Conservation (phyloP, 2,113 vertebrate genomes). For the Epinephelus lanceolatus region DNA sequence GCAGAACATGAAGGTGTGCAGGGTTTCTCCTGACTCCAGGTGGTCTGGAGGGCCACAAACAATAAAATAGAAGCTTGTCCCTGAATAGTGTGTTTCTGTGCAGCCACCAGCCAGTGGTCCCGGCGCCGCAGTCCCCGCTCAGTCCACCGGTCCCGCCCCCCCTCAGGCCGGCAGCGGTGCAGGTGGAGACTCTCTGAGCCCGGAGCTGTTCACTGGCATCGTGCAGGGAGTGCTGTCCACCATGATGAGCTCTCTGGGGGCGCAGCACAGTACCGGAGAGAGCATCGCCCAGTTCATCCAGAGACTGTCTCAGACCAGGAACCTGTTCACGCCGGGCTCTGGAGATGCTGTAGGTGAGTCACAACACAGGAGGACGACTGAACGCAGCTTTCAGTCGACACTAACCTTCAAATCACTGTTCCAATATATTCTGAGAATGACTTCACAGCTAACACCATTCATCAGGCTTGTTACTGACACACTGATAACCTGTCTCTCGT, state of each 20-base stretch:
- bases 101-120: slow-evolving; percentile 50
- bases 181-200: slow-evolving; percentile 81
- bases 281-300: slow-evolving; percentile 92
- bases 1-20: neutral
- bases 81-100: slow-evolving; percentile 4
- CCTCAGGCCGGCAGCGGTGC: slow-evolving; percentile 46
- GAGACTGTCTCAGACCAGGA: slow-evolving; percentile 89
- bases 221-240: slow-evolving; percentile 91
- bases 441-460: no score
- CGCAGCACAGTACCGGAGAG: slow-evolving; percentile 87
- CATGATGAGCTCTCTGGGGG: slow-evolving; percentile 88
- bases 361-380: neutral
- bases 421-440: neutral
- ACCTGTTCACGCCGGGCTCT: slow-evolving; percentile 88
- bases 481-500: neutral
- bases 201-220: slow-evolving; percentile 89
- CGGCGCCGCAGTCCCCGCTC: slow-evolving; percentile 38
- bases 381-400: neutral
- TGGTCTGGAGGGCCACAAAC: no score
- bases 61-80: no score
- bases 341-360: slow-evolving; percentile 86
- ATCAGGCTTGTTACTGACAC: neutral
- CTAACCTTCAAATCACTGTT: no score
- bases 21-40: no score
- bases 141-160: slow-evolving; percentile 6